These are phyloP conservation scores for Philaethria dido DNA, from an alignment of 2,888 invertebrate genomes.

Conservation along the genomic window DNA sequence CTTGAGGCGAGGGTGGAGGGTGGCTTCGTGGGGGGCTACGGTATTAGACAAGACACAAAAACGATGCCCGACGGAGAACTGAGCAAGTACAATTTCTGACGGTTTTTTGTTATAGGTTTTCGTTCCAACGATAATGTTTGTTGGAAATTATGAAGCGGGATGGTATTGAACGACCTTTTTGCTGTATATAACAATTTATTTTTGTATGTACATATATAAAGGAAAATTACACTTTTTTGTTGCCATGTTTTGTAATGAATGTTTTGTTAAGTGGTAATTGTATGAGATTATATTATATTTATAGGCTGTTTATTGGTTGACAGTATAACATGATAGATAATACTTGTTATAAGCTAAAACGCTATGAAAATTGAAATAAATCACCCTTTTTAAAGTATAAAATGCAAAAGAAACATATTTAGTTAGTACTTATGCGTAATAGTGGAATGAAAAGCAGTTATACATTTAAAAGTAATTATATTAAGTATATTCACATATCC, in stretches of 20 bases:
- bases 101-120: conserved; percentile 56
- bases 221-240: background rate
- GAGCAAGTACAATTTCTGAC: conserved; percentile 74
- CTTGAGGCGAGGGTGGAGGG: conserved; percentile 61
- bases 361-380: background rate
- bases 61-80: conserved; percentile 74
- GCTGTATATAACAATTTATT: conserved; percentile 18
- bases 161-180: conserved; percentile 21
- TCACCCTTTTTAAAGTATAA: background rate
- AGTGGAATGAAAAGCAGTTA: background rate
- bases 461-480: conserved; percentile 21
- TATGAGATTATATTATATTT: background rate
- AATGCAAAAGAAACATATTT: background rate
- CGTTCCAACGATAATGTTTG: conserved; percentile 47
- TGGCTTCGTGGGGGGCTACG: conserved; percentile 77
- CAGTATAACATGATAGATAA: background rate
- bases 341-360: background rate
- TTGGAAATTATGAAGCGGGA: conserved; percentile 37
- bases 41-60: conserved; percentile 84
- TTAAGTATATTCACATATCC: conserved; percentile 16
- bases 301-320: background rate
- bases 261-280: background rate
- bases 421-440: background rate
- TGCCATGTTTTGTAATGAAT: background rate
- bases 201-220: conserved; percentile 4